Conservation (phyloP, 2,797 vertebrate species). For the Siniperca obscura region DNA sequence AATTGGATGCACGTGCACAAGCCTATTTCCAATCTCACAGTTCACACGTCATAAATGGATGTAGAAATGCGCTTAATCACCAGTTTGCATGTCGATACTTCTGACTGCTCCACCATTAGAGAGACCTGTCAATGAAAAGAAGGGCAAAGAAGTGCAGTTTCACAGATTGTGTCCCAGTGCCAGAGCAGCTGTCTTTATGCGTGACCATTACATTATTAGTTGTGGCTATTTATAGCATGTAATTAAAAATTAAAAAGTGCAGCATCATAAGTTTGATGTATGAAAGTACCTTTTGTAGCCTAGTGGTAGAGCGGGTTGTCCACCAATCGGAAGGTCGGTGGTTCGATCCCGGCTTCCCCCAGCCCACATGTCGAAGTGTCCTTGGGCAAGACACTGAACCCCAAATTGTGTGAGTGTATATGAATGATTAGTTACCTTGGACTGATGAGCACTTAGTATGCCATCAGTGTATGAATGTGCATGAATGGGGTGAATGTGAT, state of each 20-base stretch:
- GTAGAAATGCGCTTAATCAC: not conserved
- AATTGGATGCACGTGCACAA: not conserved
- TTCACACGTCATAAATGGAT: not conserved
- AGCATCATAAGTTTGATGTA: too few species aligned
- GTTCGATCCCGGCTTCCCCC: too few species aligned
- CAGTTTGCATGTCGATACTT: not conserved
- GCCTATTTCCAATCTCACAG: not conserved
- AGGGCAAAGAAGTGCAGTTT: not conserved
- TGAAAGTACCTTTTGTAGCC: not conserved
- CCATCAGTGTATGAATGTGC: too few species aligned
- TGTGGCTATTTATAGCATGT: not conserved
- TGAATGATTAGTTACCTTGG: too few species aligned
- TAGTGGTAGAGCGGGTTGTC: too few species aligned
- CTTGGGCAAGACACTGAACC: too few species aligned
- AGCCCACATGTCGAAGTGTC: too few species aligned
- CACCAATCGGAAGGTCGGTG: too few species aligned
- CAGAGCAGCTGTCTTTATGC: not conserved
- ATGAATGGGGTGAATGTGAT: too few species aligned
- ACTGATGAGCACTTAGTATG: too few species aligned
- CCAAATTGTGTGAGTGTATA: too few species aligned
- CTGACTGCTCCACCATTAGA: not conserved
- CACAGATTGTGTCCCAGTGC: not conserved
- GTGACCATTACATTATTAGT: not conserved
- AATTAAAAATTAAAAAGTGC: not conserved
- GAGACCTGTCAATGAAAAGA: not conserved